Base-by-base conservation (phyloP, 2,113 vertebrate genomes). In the Myocastor coypus region DNA sequence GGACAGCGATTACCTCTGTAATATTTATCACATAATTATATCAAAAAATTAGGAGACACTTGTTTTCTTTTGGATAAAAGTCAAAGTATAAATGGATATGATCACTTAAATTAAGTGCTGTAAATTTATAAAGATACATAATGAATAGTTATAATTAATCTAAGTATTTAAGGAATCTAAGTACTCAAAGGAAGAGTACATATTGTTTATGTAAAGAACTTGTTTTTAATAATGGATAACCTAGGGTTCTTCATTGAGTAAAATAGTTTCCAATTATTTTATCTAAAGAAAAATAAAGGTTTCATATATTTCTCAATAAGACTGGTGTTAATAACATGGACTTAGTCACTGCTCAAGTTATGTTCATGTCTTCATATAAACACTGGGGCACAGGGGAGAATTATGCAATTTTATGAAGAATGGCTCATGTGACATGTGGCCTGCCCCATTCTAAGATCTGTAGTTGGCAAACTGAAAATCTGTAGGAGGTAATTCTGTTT, bases 151-250 rank as follows among this genome's bases (percentile, higher is more conserved):
- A 59, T 77, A 28, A 50, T 68, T 83, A 24, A 11, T 34, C n/a
- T n/a, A n/a, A n/a, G n/a, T n/a, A n/a, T n/a, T n/a, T n/a, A n/a
- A n/a, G n/a, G n/a, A n/a, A n/a, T n/a, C n/a, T n/a, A n/a, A n/a
- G 12, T 28, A 46, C 40, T 7, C 73, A 77, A 68, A 46, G 4
- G 26, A 82, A 50, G n/a, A 92, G 26, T 30, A 75, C 57, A 55
- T 80, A 92, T 91, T 81, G 57, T 69, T 82, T 69, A 87, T 82
- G 42, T 82, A 73, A 40, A 92, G 24, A 66, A 30, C 32, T 63
- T 88, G 50, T 32, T 52, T 50, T 9, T 50, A 32, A 75, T 59
- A 9, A 34, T 83, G n/a, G 32, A 77, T 92, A 20, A 83, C n/a
- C 26, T 19, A 78, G 17, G 30, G 68, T 59, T 83, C 7, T 0